Evolutionary conservation across 2,113 vertebrate genomes (phyloP).

Genomic region (Artemisiospiza belli): DNA sequence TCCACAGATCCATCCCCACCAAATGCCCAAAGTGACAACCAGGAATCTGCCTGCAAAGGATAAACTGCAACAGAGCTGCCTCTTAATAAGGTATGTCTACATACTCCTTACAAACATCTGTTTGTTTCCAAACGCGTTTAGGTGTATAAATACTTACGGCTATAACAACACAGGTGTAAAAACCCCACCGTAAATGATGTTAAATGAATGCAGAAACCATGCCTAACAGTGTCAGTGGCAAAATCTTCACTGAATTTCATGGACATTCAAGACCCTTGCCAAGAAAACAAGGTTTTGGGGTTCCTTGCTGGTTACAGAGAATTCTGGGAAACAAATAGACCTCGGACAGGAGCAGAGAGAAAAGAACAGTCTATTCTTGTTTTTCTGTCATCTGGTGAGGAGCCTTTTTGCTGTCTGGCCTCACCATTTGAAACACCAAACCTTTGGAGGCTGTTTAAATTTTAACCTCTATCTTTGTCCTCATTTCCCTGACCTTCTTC

Average conservation of each 20-base stretch:
- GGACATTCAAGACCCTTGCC: neutral
- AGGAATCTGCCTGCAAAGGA: neutral
- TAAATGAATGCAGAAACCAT: neutral
- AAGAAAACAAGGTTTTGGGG: neutral
- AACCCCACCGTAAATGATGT: neutral
- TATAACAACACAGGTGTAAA: neutral
- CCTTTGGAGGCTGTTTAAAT: neutral
- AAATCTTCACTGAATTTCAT: neutral
- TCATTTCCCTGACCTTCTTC: accelerated
- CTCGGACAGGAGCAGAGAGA: neutral
- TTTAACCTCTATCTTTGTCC: neutral
- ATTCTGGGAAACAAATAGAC: neutral
- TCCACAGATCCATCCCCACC: neutral
- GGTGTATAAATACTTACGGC: neutral
- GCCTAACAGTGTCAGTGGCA: neutral
- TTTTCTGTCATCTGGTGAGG: neutral
- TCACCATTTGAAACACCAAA: neutral
- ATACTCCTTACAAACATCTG: neutral
- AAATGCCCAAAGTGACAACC: neutral
- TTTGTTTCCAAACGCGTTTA: neutral
- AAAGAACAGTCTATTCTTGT: neutral
- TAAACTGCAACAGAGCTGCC: neutral
- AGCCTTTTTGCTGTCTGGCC: neutral
- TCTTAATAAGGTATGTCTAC: neutral
- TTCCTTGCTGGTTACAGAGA: neutral